A percentile compares a stretch with the other conserved stretches of the same genome.
These are phyloP conservation scores for Zaprionus vittiger DNA, from an alignment of 1,140 invertebrate genomes.

Conservation along the genomic window DNA sequence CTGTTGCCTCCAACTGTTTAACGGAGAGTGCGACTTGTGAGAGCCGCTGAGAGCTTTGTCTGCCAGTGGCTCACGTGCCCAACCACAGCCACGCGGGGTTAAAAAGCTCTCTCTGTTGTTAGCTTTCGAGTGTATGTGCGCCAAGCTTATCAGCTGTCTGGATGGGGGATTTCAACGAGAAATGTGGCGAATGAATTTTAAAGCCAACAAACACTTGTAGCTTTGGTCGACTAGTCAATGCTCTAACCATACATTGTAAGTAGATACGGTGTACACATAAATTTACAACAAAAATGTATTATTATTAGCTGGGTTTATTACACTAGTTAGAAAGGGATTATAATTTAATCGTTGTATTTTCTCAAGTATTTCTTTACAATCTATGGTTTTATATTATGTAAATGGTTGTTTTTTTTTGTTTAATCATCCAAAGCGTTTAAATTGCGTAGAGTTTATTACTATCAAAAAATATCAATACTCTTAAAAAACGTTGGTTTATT, in stretches of 20 bases:
- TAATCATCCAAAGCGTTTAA: too few species aligned
- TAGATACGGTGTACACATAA: background rate
- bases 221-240: background rate
- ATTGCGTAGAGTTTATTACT: too few species aligned
- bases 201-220: background rate
- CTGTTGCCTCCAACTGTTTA: constrained; percentile 39
- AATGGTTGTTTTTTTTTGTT: too few species aligned
- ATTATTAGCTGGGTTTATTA: background rate
- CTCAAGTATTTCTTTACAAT: too few species aligned
- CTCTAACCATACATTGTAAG: background rate
- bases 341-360: too few species aligned
- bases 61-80: constrained; percentile 39
- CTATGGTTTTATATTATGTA: too few species aligned
- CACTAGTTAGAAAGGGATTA: too few species aligned
- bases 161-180: background rate
- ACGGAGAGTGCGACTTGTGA: constrained; percentile 39
- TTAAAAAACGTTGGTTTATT: background rate
- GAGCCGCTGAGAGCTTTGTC: constrained; percentile 49
- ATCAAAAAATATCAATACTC: background rate
- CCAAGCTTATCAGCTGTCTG: constrained; percentile 4
- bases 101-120: constrained; percentile 44
- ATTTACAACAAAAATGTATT: background rate
- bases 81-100: constrained; percentile 10
- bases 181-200: background rate
- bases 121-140: background rate